Evolutionary conservation across 92 coral and sea anemone species (phyloP), one percentile per base, ranked within the genome.

Genomic region (Metridium senile): DNA sequence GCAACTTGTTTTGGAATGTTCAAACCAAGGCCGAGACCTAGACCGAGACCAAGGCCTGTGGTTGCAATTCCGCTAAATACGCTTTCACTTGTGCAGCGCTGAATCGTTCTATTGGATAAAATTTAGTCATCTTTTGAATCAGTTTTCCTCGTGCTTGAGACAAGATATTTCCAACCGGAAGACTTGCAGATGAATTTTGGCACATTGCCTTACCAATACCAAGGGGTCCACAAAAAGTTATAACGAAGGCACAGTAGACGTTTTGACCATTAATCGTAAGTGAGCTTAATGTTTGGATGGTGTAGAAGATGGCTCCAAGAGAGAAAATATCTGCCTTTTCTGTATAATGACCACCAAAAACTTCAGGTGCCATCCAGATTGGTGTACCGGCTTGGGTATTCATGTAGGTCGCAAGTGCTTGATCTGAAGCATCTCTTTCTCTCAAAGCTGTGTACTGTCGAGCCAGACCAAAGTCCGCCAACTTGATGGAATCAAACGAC

Each of bases 391-490:
- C 46, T 31, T 64, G 74, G 8, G 85, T 73, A 32, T 49, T 20
- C 72, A 66, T 66, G 66, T 59, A 59, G 66, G 31, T 10, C 79
- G 72, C 0, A 62, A 76, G 1, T 33, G 58, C 80, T 21, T 49
- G 64, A 29, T 72, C 81, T 22, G 27, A 49, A 0, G 57, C 71
- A 33, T 20, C 20, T 33, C 54, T 63, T 22, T 59, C 31, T 59
- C 66, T 85, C 54, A 88, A 61, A 27, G 85, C 74, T n/a, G 83
- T 70, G 27, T 57, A 71, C 25, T 68, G 79, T 31, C 83, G 72
- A 11, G 93, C 76, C 29, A 92, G 64, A 11, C 97, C 97, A 80
- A 89, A 92, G 71, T 92, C 97, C 4, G 86, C 87, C 62, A 92
- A 34, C 72, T 92, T 92, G 16, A 92, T 77, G 28, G 88, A 82